Percentiles rank a stretch among this genome's conserved stretches.
These are phyloP conservation scores for Psammodynastes pulverulentus DNA, from an alignment of 2,113 vertebrate genomes.

Conservation along the genomic window DNA sequence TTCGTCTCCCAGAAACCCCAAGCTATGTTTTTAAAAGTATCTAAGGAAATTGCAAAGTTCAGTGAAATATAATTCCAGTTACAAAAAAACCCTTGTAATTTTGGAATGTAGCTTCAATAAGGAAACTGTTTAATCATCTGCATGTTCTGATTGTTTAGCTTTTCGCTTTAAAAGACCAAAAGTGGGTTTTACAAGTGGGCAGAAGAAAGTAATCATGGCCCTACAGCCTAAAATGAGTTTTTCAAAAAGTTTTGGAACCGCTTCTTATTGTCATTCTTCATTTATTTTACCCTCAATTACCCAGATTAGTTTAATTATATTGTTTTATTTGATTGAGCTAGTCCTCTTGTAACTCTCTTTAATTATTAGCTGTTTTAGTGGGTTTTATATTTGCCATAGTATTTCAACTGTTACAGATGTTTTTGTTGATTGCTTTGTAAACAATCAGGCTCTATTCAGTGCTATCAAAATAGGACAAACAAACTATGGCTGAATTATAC, in stretches of 20 bases:
- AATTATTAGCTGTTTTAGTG: neutral
- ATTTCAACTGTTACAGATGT: neutral
- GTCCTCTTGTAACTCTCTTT: neutral
- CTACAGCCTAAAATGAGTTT: neutral
- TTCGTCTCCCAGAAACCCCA: neutral
- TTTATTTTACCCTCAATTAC: neutral
- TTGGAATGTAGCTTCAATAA: neutral
- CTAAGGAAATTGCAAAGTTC: neutral
- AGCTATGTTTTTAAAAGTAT: neutral
- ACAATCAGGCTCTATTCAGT: neutral
- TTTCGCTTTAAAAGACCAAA: neutral
- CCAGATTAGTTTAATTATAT: neutral
- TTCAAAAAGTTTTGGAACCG: neutral
- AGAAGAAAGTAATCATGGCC: neutral
- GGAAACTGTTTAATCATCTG: neutral
- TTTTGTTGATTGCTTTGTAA: neutral
- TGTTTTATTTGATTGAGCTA: neutral
- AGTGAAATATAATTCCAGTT: neutral
- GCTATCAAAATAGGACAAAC: neutral
- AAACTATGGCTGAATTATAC: neutral
- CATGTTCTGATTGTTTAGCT: neutral
- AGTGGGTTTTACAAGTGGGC: neutral
- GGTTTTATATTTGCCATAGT: neutral
- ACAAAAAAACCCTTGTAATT: neutral
- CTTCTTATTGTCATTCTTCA: neutral